Conservation (phyloP, 2,888 invertebrate genomes). For the Bimastos eiseni region DNA sequence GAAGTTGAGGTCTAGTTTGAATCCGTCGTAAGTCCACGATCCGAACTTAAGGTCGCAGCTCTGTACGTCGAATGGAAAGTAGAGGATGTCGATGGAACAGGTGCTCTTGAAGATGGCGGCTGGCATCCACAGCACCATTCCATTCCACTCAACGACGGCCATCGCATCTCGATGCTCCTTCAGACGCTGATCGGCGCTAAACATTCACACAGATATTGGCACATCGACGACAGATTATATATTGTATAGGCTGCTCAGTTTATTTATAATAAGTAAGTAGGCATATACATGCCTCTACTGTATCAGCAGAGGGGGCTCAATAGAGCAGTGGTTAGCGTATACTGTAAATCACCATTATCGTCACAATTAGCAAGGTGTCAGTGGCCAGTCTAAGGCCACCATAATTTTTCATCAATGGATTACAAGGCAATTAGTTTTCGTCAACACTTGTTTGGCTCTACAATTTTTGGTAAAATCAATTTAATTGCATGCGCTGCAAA, state of each 20-base stretch:
- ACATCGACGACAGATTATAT: background rate
- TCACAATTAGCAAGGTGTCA: too few species aligned
- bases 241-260: background rate
- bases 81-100: constrained; percentile 59
- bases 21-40: constrained; percentile 60
- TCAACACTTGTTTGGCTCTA: too few species aligned
- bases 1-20: constrained; percentile 45
- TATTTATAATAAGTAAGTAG: too few species aligned
- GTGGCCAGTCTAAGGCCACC: too few species aligned
- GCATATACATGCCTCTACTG: too few species aligned
- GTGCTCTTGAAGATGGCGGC: constrained; percentile 61
- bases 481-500: background rate
- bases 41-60: constrained; percentile 61
- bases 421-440: too few species aligned
- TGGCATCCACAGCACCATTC: constrained; percentile 54
- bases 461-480: too few species aligned
- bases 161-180: constrained; percentile 60
- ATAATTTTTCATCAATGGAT: too few species aligned
- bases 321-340: too few species aligned
- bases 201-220: background rate
- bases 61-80: constrained; percentile 62
- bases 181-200: constrained; percentile 61
- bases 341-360: background rate
- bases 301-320: too few species aligned
- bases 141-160: constrained; percentile 53